Conservation (phyloP, 2,888 invertebrate species). For the Drosophila sordidula region DNA sequence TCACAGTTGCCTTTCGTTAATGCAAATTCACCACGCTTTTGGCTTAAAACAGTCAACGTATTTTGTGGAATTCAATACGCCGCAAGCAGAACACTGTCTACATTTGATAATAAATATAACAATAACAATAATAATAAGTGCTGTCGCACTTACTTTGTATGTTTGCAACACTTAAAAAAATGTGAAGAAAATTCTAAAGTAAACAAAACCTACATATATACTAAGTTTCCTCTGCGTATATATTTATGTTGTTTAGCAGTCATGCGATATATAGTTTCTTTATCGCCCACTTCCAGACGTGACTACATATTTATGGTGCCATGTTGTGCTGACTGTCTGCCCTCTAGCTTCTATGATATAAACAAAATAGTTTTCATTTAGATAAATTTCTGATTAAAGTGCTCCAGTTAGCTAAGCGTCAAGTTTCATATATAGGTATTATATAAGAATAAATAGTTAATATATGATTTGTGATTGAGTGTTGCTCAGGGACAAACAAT, state of each 20-base stretch:
- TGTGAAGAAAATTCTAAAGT: slow-evolving; percentile 12
- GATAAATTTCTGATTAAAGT: slow-evolving; percentile 26
- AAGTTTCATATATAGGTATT: neutral
- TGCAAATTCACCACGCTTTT: slow-evolving; percentile 41
- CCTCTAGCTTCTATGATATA: slow-evolving; percentile 13
- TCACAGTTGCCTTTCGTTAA: slow-evolving; percentile 43
- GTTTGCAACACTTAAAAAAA: slow-evolving; percentile 5
- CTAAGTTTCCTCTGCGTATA: slow-evolving; percentile 17
- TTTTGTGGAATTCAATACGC: slow-evolving; percentile 15
- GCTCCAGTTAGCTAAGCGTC: neutral
- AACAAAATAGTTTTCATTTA: slow-evolving; percentile 45
- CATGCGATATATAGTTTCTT: slow-evolving; percentile 36
- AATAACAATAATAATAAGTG: slow-evolving; percentile 13
- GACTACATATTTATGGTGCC: slow-evolving; percentile 41
- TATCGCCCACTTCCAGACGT: slow-evolving; percentile 39
- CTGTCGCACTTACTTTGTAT: slow-evolving; percentile 28
- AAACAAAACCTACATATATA: slow-evolving; percentile 27
- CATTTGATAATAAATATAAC: slow-evolving; percentile 25
- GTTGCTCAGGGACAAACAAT: neutral
- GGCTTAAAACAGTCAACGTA: neutral
- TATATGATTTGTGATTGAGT: neutral
- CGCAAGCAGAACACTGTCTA: neutral
- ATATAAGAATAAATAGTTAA: neutral
- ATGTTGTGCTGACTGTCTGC: slow-evolving; percentile 32
- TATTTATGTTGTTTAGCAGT: slow-evolving; percentile 20